Conservation (phyloP, 1,140 invertebrate genomes). For the Aphaenogaster ashmeadi region DNA sequence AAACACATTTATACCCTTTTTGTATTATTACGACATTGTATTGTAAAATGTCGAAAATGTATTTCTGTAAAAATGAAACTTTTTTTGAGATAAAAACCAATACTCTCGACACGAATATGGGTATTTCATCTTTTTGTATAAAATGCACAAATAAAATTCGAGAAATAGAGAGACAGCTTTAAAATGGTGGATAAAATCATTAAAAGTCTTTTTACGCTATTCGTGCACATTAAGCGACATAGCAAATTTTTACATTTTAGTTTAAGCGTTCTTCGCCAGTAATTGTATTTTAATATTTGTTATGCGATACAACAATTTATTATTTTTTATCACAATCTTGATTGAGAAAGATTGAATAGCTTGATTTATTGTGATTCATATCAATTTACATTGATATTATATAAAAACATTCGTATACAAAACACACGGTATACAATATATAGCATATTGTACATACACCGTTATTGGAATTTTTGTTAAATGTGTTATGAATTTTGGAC, state of each 20-base stretch:
- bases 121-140: not conserved
- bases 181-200: not conserved
- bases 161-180: not conserved
- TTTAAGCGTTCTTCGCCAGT: not conserved
- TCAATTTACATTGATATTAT: conserved; percentile 6
- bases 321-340: not conserved
- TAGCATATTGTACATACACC: not conserved
- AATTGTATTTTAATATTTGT: conserved; percentile 23
- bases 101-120: not conserved
- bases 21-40: not conserved
- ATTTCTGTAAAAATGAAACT: not conserved
- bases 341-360: not conserved
- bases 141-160: conserved; percentile 8
- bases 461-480: not conserved
- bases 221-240: not conserved
- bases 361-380: not conserved
- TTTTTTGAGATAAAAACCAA: not conserved
- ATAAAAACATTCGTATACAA: too few species aligned
- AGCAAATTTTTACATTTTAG: conserved; percentile 2
- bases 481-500: not conserved
- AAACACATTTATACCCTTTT: not conserved
- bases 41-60: not conserved
- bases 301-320: not conserved
- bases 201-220: conserved; percentile 4
- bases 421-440: not conserved